Base-by-base conservation (phyloP, 2,888 invertebrate genomes). In the Schizaphis graminum region DNA sequence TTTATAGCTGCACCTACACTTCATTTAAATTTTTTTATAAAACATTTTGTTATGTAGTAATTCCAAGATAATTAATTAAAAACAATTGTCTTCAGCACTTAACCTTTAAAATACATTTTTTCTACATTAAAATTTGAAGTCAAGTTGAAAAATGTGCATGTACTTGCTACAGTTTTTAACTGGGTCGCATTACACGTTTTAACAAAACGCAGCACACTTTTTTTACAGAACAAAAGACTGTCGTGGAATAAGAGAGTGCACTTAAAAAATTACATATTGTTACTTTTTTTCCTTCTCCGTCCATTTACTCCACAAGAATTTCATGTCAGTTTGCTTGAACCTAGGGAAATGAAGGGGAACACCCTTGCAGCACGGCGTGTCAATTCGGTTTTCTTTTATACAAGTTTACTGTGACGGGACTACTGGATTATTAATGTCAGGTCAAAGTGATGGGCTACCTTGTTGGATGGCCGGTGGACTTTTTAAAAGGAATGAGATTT, bases 401-500 rank as follows among this genome's bases (percentile, higher is more conserved):
- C 89, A 41, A 91, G 67, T 67, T 91, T 93, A 89, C 57, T 53
- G 91, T n/a, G 47, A 44, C 47, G 41, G 53, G 49, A 57, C 77
- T 87, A 26, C 67, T 90, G 49, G 90, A 86, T 94, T 94, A 94
- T 94, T 94, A 94, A 94, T 91, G 91, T 86, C 90, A 47, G 94
- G 94, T 94, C 94, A 94, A 94, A 94, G 94, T 94, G 94, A 94
- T 91, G 94, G 94, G 91, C 85, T 47, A 84, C 90, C 53, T 88
- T 56, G 86, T 90, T 35, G 90, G 86, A 57, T n/a, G 67, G 49
- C 57, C 93, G 85, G 85, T 49, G 90, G 94, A 91, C 94, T 94
- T 94, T 94, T 94, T 94, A 94, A 94, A 94, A 94, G 91, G 67
- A 94, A 94, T 94, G 94, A 94, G 94, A 94, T 94, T 94, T 94